Base-by-base conservation (phyloP, 2,113 vertebrate species). In the Tor tambroides region DNA sequence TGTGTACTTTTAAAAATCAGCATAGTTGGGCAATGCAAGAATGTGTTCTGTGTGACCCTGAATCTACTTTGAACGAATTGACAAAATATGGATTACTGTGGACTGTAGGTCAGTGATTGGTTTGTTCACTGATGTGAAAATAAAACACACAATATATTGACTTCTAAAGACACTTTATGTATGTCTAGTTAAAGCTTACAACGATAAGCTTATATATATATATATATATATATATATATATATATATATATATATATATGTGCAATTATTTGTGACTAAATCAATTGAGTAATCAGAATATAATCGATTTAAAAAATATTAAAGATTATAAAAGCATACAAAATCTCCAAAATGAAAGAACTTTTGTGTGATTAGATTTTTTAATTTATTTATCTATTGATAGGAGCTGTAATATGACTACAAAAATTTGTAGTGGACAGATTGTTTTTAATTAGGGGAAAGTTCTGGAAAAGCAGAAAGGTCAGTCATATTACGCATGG, bases 401-500 rank as follows among this genome's bases (percentile, higher is more conserved):
- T n/a, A 43, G 11, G 23, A 12, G 71, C 11, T 43, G 21, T 43
- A n/a, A 74, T 72, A 38, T 38, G 32, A 38, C 32, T 72, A 41
- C 41, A 41, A 12, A 41, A 72, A 41, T 23, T 19, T 21, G 32
- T 9, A 41, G 35, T 41, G 35, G 23, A 35, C 7, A 7, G 38
- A 5, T 41, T 41, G 38, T 41, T 41, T 41, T 41, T 5, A 35
- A 41, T 49, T 46, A 46, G n/a, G n/a, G 1, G 63, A 46, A 28
- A 15, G 11, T 75, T 75, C 72, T 76, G 41, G 23, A 26, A 8
- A 46, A 21, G 21, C 65, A 26, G 35, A 83, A 69, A 77, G 26
- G 43, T 63, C 91, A 93, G 90, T 93, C 92, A 86, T 93, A 91
- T 91, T 92, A 90, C 92, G 90, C 69, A 74, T 83, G 80, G 80